Evolutionary conservation across 2,888 invertebrate genomes (phyloP), one percentile per base, ranked within the genome.

Genomic region (Achlya flavicornis): DNA sequence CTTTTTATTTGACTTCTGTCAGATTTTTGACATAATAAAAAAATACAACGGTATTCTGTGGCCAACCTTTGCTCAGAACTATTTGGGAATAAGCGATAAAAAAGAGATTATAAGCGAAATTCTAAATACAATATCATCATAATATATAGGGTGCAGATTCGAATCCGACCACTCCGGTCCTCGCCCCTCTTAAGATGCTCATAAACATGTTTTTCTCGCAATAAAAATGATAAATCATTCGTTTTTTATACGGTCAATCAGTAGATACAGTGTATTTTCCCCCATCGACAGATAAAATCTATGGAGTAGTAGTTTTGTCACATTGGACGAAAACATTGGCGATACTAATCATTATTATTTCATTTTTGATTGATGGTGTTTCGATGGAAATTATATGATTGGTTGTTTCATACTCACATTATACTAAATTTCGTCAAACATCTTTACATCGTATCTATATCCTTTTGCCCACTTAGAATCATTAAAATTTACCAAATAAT

Each of bases 201-300:
- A 94, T 94, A 94, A 94, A 94, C 94, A 94, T 94, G 94, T 94
- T 94, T 94, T 94, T 93, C 90, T 88, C 84, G 90, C 92, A 91
- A 92, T 94, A 93, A 93, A 94, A 93, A 93, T 92, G 93, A 93
- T 92, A 92, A 93, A 94, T 94, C 92, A 92, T 89, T 88, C 81
- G 84, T 92, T 94, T 93, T 93, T 94, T 94, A 93, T 94, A 90
- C 89, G 92, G 92, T 92, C 93, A 94, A 94, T 94, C 94, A 93
- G 91, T 86, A 86, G 89, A 92, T 91, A 91, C 86, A 86, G 87
- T 84, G 84, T 86, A 89, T 89, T 87, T 81, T 80, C 75, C 77
- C 46, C 79, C 80, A 88, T 86, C 84, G 87, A 84, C 83, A 79
- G 88, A 88, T 89, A 88, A 84, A 83, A 90, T 89, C 89, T 89